Percentiles rank a stretch among this genome's conserved stretches.
These are phyloP conservation scores for Melanerpes formicivorus DNA, from an alignment of 2,113 vertebrate species.

Conservation along the genomic window DNA sequence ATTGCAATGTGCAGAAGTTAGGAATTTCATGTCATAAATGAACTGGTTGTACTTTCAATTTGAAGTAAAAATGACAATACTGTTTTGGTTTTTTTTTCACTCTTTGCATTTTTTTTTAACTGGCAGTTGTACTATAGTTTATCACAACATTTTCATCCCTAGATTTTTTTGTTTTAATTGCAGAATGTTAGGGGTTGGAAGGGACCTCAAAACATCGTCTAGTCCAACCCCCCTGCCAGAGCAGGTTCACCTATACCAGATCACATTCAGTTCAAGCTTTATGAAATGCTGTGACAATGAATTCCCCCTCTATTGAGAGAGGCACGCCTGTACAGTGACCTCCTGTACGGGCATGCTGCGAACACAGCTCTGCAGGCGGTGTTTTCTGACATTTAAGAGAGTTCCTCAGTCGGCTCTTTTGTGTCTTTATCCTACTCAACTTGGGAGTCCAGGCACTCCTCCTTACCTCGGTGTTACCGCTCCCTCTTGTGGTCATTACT, in stretches of 20 bases:
- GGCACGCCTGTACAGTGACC: background rate
- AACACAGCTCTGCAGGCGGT: background rate
- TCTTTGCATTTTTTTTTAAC: background rate
- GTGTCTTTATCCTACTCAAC: background rate
- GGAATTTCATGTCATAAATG: background rate
- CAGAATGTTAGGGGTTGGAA: too few species aligned
- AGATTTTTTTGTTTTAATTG: background rate
- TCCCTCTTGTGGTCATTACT: constrained; percentile 50
- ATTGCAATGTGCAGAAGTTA: background rate
- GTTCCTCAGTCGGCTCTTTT: background rate
- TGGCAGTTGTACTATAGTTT: background rate
- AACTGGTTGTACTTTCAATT: background rate
- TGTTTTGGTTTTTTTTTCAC: background rate
- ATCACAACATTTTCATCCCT: background rate
- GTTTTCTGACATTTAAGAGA: background rate
- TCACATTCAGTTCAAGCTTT: background rate
- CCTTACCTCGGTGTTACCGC: background rate
- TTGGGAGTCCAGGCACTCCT: rapidly evolving
- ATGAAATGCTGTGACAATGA: rapidly evolving
- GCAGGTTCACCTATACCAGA: too few species aligned
- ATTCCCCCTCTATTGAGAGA: background rate
- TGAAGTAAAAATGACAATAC: background rate
- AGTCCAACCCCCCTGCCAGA: too few species aligned
- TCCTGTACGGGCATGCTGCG: background rate
- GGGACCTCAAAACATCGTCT: too few species aligned